Conservation (phyloP, 2,113 vertebrate species). For the Forbesichthys papilliferus region DNA sequence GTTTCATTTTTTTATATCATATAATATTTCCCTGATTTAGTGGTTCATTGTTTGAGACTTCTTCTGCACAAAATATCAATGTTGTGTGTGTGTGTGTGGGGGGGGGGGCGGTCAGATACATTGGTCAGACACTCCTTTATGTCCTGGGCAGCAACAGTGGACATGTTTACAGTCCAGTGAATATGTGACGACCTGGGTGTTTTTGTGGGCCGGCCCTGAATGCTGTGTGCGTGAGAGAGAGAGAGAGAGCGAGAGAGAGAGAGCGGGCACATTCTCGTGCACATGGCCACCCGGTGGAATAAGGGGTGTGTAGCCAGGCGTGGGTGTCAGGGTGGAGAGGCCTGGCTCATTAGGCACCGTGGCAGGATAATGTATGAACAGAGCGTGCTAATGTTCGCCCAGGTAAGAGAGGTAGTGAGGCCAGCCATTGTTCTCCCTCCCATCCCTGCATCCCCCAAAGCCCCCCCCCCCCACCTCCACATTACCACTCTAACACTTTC, state of each 20-base stretch:
- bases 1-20: too few relatives aligned
- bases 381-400: slow-evolving; percentile 51
- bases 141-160: slow-evolving; percentile 21
- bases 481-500: slow-evolving; percentile 35
- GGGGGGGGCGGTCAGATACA: neutral
- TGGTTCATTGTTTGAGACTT: too few relatives aligned
- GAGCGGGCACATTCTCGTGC: slow-evolving; percentile 3
- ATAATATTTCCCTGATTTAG: too few relatives aligned
- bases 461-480: slow-evolving; percentile 23
- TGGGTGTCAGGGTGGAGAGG: slow-evolving; percentile 69
- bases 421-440: slow-evolving; percentile 63
- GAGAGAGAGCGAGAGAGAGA: slow-evolving; percentile 15
- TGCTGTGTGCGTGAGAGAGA: slow-evolving; percentile 1
- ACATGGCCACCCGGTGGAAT: slow-evolving; percentile 45
- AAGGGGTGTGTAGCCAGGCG: slow-evolving; percentile 71
- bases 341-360: slow-evolving; percentile 76
- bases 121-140: neutral
- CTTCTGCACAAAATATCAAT: too few relatives aligned
- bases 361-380: slow-evolving; percentile 78
- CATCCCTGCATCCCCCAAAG: slow-evolving; percentile 28
- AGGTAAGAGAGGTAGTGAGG: slow-evolving; percentile 52
- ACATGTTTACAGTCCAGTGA: slow-evolving; percentile 14
- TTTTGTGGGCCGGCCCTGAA: slow-evolving; percentile 15
- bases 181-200: slow-evolving; percentile 36
- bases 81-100: too few relatives aligned